Conservation (phyloP, 2,888 invertebrate species). For the Liopterus haemorrhoidalis region DNA sequence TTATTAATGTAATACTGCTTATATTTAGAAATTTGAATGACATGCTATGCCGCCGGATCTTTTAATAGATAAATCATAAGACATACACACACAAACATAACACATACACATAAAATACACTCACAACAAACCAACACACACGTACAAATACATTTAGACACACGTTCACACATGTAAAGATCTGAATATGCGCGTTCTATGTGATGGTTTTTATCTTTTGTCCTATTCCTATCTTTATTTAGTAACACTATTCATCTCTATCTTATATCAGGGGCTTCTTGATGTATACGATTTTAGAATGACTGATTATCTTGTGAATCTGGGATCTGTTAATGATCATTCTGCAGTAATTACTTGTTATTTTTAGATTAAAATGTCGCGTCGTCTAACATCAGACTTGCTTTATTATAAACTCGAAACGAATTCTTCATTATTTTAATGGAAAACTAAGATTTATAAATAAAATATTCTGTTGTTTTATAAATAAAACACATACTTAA, state of each 20-base stretch:
- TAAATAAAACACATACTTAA: no score
- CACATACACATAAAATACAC: background rate
- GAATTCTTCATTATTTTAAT: no score
- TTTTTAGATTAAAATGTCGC: conserved; percentile 20
- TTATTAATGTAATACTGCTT: conserved; percentile 21
- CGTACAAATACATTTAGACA: no score
- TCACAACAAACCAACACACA: background rate
- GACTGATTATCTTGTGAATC: conserved; percentile 22
- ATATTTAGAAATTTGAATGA: conserved; percentile 25
- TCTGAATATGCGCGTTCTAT: no score
- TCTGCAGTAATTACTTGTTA: conserved; percentile 19
- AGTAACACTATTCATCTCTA: no score
- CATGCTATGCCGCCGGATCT: conserved; percentile 22
- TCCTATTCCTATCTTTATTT: no score
- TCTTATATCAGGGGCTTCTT: conserved; percentile 6
- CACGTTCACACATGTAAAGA: no score
- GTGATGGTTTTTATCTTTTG: no score
- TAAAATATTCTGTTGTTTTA: no score
- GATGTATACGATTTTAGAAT: conserved; percentile 22
- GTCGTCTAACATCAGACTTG: no score
- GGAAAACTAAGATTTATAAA: no score
- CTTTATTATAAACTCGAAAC: no score
- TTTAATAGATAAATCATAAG: conserved; percentile 25
- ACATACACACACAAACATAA: conserved; percentile 15
- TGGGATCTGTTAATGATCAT: conserved; percentile 22